Evolutionary conservation across 1,140 invertebrate genomes (phyloP), one percentile per base, ranked within the genome.

Genomic region (Penaeus vannamei): DNA sequence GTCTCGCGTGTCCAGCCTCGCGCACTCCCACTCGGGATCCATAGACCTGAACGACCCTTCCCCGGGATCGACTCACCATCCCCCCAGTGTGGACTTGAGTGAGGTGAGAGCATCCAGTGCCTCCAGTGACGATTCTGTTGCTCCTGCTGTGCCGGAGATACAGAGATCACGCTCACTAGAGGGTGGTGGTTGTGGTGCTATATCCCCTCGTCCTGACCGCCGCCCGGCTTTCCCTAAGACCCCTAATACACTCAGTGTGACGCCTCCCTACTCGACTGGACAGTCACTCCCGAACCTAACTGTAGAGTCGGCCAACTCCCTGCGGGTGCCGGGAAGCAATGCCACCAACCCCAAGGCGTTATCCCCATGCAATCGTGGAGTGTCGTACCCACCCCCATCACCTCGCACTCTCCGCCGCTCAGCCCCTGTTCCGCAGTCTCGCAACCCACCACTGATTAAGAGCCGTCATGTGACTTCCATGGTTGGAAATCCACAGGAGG

Each of bases 321-420:
- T 79, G 92, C 94, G 14, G 42, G 91, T 91, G 29, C 88, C 88
- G 46, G 76, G 84, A 10, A 84, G 72, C 85, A 84, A 66, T 81
- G 84, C 82, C 42, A 89, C 23, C 61, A 90, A 85, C 62, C 84
- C 72, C 26, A 90, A 90, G 69, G 76, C 84, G 53, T 76, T 90
- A 22, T 90, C 88, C 62, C 84, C 86, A 60, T 59, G 86, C 83
- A 42, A 91, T 32, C 92, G 95, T 92, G 96, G 96, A 88, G 95
- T 96, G 91, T 96, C 95, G 29, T 96, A 96, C 93, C 96, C 96
- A 87, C 96, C 96, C 46, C 96, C 96, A 60, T 96, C 95, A 66
- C 96, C 96, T 72, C 95, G 95, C 72, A 95, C 95, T 80, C 93
- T 96, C 62, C 93, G 95, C 90, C 93, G 96, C 84, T 94, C 95